Base-by-base conservation (phyloP, 2,888 invertebrate genomes). In the Helicoverpa assulta region DNA sequence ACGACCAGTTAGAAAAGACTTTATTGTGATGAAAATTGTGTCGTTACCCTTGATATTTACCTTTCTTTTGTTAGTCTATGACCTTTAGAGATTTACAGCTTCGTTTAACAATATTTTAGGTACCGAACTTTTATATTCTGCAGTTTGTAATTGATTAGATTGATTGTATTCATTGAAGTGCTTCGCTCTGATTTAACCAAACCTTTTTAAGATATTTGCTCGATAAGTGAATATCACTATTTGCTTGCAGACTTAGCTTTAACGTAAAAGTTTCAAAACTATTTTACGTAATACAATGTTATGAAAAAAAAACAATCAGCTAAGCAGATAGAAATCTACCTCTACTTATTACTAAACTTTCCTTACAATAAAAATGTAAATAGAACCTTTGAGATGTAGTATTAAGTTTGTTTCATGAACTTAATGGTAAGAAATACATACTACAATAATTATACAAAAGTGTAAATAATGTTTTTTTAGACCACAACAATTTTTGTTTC, bases 131-230 rank as follows among this genome's bases (percentile, higher is more conserved):
- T n/a, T 59, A 54, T 69, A 59, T 69, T 69, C 12, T 40, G 40
- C 14, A 40, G 12, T 40, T 55, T 54, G 55, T 55, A 47, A 55
- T 43, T 21, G 50, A 70, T 37, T 60, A 6, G 12, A 50, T n/a
- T 76, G 18, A 57, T 73, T 43, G 40, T 70, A 70, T 54, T 73
- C 71, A 70, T 43, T 62, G 56, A 51, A 61, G 50, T 51, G 26
- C 33, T 16, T 33, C 53, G 26, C 47, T 60, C 16, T 76, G 33
- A 73, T 29, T 50, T 21, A 50, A 76, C 56, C 55, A 50, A 60
- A 29, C 47, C 26, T 47, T 76, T 51, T 56, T 40, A 21, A 60
- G 19, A 60, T 29, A 60, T 74, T 67, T 57, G 37, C 29, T 21
- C 18, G 29, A 58, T 43, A 68, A 58, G 10, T 26, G 40, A 14